Evolutionary conservation across 2,888 invertebrate genomes (phyloP), one percentile per base, ranked within the genome.

Genomic region (Pandemis corylana): DNA sequence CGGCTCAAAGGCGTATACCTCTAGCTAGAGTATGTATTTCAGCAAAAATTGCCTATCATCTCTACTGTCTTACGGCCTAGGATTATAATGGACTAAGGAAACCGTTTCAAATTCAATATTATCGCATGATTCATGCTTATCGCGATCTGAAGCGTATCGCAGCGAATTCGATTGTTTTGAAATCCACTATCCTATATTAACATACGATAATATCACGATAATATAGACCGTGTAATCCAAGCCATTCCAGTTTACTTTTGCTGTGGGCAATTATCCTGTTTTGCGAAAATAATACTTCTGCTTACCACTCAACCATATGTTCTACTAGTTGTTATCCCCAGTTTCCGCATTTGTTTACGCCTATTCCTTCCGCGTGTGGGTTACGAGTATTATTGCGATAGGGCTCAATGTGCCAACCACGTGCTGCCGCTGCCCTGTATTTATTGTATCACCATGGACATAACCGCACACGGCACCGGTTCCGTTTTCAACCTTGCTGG

Each of bases 281-380:
- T 20, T 20, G 20, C 0, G 20, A 0, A 20, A 20, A 20, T 20
- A 51, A 51, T n/a, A 51, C 46, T 13, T n/a, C 51, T 53, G 15
- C 7, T 53, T 15, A 15, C 42, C 63, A 63, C 63, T n/a, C 15
- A 63, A 63, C 53, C 15, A 53, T 12, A 15, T 41, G 63, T 51
- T 63, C 46, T 63, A 82, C 78, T 81, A 83, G 84, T 83, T 82
- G 82, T 86, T 88, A 53, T 89, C 86, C 86, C 84, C 85, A 71
- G 66, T 87, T 86, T 85, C 81, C 83, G 82, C 83, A 81, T 46
- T 12, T 3, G 46, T 28, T 89, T 87, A 84, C 84, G 89, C 89
- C 88, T 86, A 89, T 93, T 92, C 92, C 91, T 91, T 91, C 91
- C 90, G 88, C 89, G 90, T 93, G 89, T 90, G 89, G 88, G 88